Evolutionary conservation across 2,113 vertebrate species (phyloP).

Genomic region (Heliornis fulica): DNA sequence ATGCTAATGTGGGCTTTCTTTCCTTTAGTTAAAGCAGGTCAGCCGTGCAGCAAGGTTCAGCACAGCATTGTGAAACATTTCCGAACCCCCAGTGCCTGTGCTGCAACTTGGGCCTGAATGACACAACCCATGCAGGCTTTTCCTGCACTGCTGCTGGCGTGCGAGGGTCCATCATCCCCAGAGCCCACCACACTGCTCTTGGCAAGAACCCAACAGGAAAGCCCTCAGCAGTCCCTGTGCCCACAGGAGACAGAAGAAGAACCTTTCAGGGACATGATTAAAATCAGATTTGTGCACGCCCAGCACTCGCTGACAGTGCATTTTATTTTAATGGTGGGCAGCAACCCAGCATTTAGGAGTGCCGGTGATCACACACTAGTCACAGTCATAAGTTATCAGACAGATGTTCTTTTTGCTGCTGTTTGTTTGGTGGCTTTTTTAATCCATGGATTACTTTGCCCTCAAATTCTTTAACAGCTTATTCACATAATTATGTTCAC

Average conservation of each 20-base stretch:
- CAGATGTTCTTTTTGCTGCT: neutral
- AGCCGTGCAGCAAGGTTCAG: constrained; percentile 42
- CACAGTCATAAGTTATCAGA: neutral
- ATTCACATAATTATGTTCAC: constrained; percentile 45
- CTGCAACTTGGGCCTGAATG: neutral
- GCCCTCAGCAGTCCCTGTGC: fast-evolving
- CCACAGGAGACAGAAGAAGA: neutral
- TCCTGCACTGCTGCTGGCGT: neutral
- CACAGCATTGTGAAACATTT: neutral
- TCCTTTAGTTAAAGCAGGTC: constrained; percentile 57
- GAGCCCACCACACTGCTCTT: neutral
- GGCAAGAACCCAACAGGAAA: neutral
- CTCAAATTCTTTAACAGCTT: constrained; percentile 42
- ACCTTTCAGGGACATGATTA: neutral
- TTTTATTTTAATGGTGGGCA: neutral
- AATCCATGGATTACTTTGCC: constrained; percentile 34
- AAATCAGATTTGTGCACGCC: neutral
- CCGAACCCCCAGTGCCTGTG: neutral
- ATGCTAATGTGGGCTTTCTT: constrained; percentile 36
- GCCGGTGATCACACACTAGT: neutral
- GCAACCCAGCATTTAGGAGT: neutral
- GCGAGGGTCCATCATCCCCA: fast-evolving
- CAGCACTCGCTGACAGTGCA: neutral
- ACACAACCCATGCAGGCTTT: neutral
- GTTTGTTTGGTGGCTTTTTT: neutral